A percentile compares a stretch with the other conserved stretches of the same genome.
phyloP scores from a whole-genome alignment of 2,113 vertebrate species.

The Strigops habroptila region DNA sequence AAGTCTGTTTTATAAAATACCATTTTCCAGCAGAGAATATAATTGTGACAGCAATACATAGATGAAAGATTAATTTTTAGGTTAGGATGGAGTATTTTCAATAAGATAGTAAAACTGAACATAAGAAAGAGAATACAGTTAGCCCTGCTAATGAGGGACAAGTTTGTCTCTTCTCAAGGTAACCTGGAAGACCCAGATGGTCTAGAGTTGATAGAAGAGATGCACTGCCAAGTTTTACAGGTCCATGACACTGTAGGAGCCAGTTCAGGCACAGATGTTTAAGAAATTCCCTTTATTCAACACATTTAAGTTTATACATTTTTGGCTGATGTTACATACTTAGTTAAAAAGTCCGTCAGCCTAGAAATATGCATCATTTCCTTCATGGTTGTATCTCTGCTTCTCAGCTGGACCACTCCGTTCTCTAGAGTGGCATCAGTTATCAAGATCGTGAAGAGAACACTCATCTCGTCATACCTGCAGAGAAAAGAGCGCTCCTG shows the following conservation, averaged over 20 bases:
- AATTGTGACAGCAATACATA: not conserved
- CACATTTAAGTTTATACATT: conserved; percentile 50
- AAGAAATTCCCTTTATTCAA: conserved; percentile 62
- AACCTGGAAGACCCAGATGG: not conserved
- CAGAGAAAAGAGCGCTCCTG: not conserved
- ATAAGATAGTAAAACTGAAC: not conserved
- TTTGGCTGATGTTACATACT: conserved; percentile 82
- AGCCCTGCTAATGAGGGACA: not conserved
- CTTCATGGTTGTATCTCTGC: conserved; percentile 89
- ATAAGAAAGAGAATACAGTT: not conserved
- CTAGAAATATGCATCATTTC: conserved; percentile 94
- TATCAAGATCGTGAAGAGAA: conserved; percentile 87
- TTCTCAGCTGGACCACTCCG: conserved; percentile 88
- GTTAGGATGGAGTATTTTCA: not conserved
- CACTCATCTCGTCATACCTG: conserved; percentile 96
- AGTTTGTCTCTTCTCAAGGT: not conserved
- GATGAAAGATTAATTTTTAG: not conserved
- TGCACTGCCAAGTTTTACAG: not conserved
- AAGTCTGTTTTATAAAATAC: not conserved
- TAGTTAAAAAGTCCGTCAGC: conserved; percentile 82
- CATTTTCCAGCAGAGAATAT: not conserved
- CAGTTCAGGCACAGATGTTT: not conserved
- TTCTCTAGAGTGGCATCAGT: conserved; percentile 87
- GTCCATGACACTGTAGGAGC: accelerated
- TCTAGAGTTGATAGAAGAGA: not conserved